Percentiles rank a stretch among this genome's conserved stretches.
Conservation (phyloP, 30 jellyfish, hydroid and myxozoan genomes). For the Cassiopea andromeda region DNA sequence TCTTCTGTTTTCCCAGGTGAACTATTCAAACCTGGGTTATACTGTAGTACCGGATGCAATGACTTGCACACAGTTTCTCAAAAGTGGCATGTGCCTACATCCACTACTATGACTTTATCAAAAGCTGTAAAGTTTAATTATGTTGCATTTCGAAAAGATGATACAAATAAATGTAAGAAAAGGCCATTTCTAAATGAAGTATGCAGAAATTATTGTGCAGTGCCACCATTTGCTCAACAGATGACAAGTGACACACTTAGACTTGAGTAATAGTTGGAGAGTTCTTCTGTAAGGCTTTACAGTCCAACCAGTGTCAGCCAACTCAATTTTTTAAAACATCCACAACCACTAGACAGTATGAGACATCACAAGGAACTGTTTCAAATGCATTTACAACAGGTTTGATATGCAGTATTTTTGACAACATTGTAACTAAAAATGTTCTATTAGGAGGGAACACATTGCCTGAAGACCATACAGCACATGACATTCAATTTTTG, state of each 20-base stretch:
- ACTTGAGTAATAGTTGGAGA: too few species aligned
- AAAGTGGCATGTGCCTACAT: too few species aligned
- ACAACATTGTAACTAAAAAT: slow-evolving; percentile 18
- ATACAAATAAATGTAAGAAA: too few species aligned
- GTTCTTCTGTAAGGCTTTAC: too few species aligned
- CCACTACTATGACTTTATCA: too few species aligned
- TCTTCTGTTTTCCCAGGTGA: slow-evolving; percentile 8
- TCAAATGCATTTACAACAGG: slow-evolving; percentile 1
- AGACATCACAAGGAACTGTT: slow-evolving; percentile 6
- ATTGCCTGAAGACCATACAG: not conserved
- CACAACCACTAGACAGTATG: slow-evolving; percentile 12
- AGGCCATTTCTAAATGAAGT: too few species aligned
- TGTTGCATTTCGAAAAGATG: too few species aligned
- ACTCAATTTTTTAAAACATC: slow-evolving; percentile 55
- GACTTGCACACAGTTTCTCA: slow-evolving; percentile 16
- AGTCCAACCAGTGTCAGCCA: slow-evolving; percentile 60
- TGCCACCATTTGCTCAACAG: too few species aligned
- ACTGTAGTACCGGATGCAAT: not conserved
- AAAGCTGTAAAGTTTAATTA: too few species aligned
- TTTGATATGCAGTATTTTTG: slow-evolving; percentile 3
- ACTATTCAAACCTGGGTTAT: slow-evolving; percentile 16
- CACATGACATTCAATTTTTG: not conserved
- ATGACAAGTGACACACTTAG: too few species aligned
- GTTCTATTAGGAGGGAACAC: slow-evolving; percentile 13
- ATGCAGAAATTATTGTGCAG: too few species aligned